Evolutionary conservation across 2,113 vertebrate species (phyloP), one percentile per base, ranked within the genome.

Genomic region (Rhinolophus ferrumequinum): DNA sequence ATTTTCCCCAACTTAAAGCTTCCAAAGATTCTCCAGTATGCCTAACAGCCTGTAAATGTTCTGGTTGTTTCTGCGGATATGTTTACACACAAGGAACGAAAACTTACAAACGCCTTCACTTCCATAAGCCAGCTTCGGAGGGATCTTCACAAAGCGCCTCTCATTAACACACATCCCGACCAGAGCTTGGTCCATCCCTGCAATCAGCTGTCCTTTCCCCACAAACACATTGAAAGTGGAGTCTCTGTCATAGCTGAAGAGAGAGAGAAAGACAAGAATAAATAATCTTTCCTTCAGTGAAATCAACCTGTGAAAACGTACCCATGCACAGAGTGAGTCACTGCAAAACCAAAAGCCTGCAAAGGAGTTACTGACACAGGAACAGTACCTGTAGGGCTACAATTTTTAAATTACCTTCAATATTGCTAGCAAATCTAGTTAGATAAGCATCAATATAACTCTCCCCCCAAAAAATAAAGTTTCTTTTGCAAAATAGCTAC

Each of bases 101-200:
- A 58, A 98, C 98, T 99, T 98, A 99, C 99, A 98, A 30, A 99
- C 99, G 24, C 99, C 99, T 70, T 99, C 96, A 0, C 98, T 99
- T 21, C 99, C 99, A 0, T 99, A 99, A 95, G 99, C 99, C 0
- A 99, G 99, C 3, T 98, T 97, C 8, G 99, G 99, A 9, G 99
- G 99, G 38, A 99, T 99, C 92, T 98, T 99, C 95, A 99, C 99
- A 0, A 99, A 99, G 0, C 99, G 98, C 62, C 99, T 99, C 98
- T 99, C 99, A 0, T 99, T 99, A 79, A 99, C 99, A 3, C 99
- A 99, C 99, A 99, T 99, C 56, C 99, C 99, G 0, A 99, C 97
- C 96, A 99, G 98, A 50, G 99, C 99, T 96, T 99, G 99, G 98
- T 99, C 99, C 99, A 99, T 99, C 33, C 99, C 99, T 38, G 98